Base-by-base conservation (phyloP, 2,113 vertebrate species). In the Cricetomys ansorgei region DNA sequence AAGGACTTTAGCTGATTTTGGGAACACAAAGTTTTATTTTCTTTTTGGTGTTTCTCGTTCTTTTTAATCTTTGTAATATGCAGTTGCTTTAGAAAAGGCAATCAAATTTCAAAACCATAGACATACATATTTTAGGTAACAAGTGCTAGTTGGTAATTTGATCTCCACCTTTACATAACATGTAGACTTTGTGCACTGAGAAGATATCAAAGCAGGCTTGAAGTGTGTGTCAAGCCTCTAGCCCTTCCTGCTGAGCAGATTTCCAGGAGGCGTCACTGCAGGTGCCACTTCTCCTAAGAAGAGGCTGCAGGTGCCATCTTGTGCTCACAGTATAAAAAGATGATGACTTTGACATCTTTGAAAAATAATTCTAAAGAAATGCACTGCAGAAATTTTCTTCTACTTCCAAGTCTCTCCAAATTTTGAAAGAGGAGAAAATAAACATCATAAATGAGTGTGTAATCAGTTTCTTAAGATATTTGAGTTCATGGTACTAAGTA, bases 51-150 rank as follows among this genome's bases (percentile, higher is more conserved):
- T 67, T 45, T 64, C 40, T 31, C 40, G 1, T 23, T 64, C 17
- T 1, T 37, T 69, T n/a, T 10, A 59, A 77, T 1, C 75, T 19
- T 27, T 65, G 27, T 25, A 92, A 95, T 55, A 13, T 70, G 12
- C 12, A 89, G 5, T 48, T 94, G 25, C 96, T 7, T 90, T 92
- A 40, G 72, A 94, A 96, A 94, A 93, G 12, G 53, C 59, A 93
- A 84, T 88, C 16, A 91, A n/a, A 21, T 79, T 83, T 13, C 43
- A 11, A 77, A 95, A 91, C 84, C 77, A 79, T 67, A 83, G 53
- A 53, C 89, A 92, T 92, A 59, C 55, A 53, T 1, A 16, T 59
- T 87, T 67, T 45, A 65, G 25, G 4, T 89, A 62, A 94, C 85
- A 64, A 90, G 79, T 76, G 17, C 21, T 37, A 88, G 65, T 91